Evolutionary conservation across 37 sponge, comb jelly and placozoan genomes (phyloP), one percentile per base, ranked within the genome.

Genomic region (Haliclona indistincta): DNA sequence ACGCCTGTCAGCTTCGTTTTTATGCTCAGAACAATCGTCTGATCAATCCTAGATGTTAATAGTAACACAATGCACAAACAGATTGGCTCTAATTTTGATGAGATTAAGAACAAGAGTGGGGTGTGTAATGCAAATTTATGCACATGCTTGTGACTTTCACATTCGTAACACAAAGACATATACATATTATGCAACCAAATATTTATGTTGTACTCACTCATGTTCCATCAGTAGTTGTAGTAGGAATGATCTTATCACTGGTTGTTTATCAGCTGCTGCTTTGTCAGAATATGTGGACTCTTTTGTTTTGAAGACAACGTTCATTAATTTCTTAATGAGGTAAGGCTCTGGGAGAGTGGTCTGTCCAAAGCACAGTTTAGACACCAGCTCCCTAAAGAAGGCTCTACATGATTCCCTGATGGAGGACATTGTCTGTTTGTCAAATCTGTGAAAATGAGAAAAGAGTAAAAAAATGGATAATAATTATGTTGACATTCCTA

Each of bases 311-410:
- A 86, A 82, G 3, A 91, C 75, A 37, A 63, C 66, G 19, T 81
- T 63, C 64, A 91, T 73, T 6, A 91, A 75, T 64, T 75, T 54
- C 34, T 69, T 41, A 23, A 86, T 67, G 13, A 91, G 87, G 0
- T 68, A 74, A 71, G 67, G 63, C 69, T 86, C 78, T 51, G 92
- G 92, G 23, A 78, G 54, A n/a, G 51, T 75, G 38, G 53, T 35
- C 19, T 49, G 68, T 7, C 87, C 92, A 69, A 91, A 91, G 60
- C 92, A 91, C 0, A 91, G 79, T 30, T 45, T 71, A 35, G 92
- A 91, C 19, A 91, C 77, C 20, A 91, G 75, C 44, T 91, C 92
- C 67, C 82, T 77, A 47, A 91, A 91, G 35, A 82, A 88, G 3
- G 36, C 30, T 17, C 53, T 61, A 49, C 88, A 88, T 29, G 41